Evolutionary conservation across 2,113 vertebrate species (phyloP).

Genomic region (Gallinago paraguaiae): DNA sequence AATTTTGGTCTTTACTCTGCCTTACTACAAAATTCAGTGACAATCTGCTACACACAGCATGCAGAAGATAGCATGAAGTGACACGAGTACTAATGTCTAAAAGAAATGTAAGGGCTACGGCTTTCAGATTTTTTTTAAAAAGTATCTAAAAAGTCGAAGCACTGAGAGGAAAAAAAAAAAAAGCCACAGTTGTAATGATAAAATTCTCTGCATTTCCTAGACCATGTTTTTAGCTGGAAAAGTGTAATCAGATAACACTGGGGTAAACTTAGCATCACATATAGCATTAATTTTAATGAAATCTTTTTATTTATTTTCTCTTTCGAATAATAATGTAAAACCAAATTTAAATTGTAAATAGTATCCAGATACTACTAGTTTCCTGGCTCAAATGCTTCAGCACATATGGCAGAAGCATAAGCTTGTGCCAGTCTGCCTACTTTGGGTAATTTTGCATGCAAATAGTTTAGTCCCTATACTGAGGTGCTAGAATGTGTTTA

Average conservation of each 20-base stretch:
- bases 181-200: background rate
- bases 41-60: background rate
- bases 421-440: constrained; percentile 83
- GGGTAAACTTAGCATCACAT: constrained; percentile 33
- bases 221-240: constrained; percentile 13
- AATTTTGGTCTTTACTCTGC: background rate
- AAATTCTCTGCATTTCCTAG: constrained; percentile 17
- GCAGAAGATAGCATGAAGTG: background rate
- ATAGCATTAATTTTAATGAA: constrained; percentile 74
- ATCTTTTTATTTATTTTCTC: constrained; percentile 69
- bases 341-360: constrained; percentile 83
- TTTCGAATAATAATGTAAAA: constrained; percentile 77
- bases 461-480: constrained; percentile 82
- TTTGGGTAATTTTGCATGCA: constrained; percentile 83
- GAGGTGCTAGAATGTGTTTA: constrained; percentile 86
- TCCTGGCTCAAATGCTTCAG: constrained; percentile 80
- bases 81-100: background rate
- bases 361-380: constrained; percentile 78
- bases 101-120: background rate
- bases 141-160: background rate
- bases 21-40: background rate
- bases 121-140: background rate
- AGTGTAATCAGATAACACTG: constrained; percentile 37
- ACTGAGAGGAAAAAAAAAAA: background rate
- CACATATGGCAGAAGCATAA: constrained; percentile 85